Conservation (phyloP, 2,113 vertebrate species). For the Phaethornis superciliosus region DNA sequence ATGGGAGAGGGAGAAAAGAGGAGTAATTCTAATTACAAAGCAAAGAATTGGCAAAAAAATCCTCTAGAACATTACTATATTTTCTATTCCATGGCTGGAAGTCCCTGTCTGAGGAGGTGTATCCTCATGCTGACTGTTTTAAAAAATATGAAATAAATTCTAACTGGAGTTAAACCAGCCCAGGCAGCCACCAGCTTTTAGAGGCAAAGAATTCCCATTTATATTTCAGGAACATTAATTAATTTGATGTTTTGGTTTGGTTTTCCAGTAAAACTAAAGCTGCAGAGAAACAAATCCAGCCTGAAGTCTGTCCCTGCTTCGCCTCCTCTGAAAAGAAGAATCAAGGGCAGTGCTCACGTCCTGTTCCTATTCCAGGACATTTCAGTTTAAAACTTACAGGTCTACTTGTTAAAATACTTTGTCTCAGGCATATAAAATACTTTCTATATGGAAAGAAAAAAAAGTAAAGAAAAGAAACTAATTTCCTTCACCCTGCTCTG, state of each 20-base stretch:
- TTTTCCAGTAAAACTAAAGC: background rate
- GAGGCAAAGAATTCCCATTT: background rate
- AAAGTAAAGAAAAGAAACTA: background rate
- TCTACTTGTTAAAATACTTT: background rate
- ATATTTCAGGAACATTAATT: background rate
- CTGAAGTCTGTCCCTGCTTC: background rate
- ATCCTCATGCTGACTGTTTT: background rate
- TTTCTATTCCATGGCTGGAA: background rate
- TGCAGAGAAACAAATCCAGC: background rate
- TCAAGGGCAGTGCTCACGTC: accelerated
- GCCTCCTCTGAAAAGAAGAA: background rate
- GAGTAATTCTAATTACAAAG: background rate
- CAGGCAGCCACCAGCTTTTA: background rate
- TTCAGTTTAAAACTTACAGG: background rate
- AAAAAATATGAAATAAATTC: background rate
- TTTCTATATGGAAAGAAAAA: background rate
- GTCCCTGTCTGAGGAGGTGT: background rate
- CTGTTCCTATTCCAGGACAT: accelerated
- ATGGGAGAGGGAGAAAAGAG: background rate
- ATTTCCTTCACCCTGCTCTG: background rate
- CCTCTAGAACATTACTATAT: background rate
- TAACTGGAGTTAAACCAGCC: accelerated
- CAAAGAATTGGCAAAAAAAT: background rate
- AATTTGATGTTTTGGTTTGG: background rate
- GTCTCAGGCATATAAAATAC: background rate